phyloP scores from a whole-genome alignment of 2,888 invertebrate species.

The Scaptomyza reducta region DNA sequence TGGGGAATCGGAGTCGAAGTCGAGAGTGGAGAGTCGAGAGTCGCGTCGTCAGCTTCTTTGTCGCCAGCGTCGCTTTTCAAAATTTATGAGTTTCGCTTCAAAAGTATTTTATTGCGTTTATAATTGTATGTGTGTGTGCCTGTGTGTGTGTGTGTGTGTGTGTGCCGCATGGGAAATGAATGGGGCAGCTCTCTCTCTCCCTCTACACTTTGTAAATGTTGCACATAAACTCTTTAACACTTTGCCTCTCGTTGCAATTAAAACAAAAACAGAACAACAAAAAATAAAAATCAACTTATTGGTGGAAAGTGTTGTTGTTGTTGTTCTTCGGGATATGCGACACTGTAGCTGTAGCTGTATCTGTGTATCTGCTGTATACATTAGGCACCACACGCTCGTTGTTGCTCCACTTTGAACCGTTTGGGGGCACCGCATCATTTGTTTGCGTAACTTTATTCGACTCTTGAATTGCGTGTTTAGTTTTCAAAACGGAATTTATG shows the following conservation, averaged over 20 bases:
- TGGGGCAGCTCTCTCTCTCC: slow-evolving; percentile 49
- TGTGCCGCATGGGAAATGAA: slow-evolving; percentile 71
- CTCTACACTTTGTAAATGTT: slow-evolving; percentile 70
- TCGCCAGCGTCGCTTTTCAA: slow-evolving; percentile 75
- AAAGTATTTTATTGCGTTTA: slow-evolving; percentile 82
- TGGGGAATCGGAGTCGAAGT: slow-evolving; percentile 32
- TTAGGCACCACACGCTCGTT: slow-evolving; percentile 47
- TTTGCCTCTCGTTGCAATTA: slow-evolving; percentile 81
- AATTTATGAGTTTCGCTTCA: slow-evolving; percentile 82
- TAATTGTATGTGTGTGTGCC: slow-evolving; percentile 74
- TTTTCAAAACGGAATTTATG: slow-evolving; percentile 74
- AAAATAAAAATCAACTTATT: slow-evolving; percentile 65
- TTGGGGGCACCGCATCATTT: slow-evolving; percentile 78
- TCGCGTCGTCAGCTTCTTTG: slow-evolving; percentile 65
- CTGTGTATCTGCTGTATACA: slow-evolving; percentile 60
- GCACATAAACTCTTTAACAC: slow-evolving; percentile 83
- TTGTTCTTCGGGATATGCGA: slow-evolving; percentile 52
- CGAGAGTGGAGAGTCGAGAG: slow-evolving; percentile 27
- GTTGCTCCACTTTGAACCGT: slow-evolving; percentile 71
- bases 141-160: slow-evolving; percentile 38
- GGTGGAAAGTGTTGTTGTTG: slow-evolving; percentile 58
- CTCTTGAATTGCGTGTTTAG: slow-evolving; percentile 79
- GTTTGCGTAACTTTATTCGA: slow-evolving; percentile 81
- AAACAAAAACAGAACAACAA: slow-evolving; percentile 38
- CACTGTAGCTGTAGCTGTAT: slow-evolving; percentile 44